Evolutionary conservation across 2,888 invertebrate genomes (phyloP), one percentile per base, ranked within the genome.

Genomic region (Acanthoscelides obtectus): DNA sequence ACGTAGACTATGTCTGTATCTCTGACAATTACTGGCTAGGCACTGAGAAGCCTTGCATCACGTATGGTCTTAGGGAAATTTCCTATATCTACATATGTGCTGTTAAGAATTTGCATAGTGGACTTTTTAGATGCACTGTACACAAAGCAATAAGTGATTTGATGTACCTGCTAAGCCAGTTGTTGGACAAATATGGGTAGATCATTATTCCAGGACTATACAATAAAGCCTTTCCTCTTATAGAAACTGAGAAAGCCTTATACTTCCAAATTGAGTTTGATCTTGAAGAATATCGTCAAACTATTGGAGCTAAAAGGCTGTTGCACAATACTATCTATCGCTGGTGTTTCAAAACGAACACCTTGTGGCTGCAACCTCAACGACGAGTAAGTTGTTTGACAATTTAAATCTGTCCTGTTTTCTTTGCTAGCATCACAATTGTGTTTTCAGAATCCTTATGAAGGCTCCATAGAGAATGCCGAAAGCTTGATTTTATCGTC

Each of bases 11-110:
- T 86, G 96, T 98, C 20, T 98, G 98, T 84, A 98, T 99, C 82
- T 98, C 98, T 22, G 99, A 99, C 85, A 99, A 98, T 86, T 99
- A 99, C 84, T 99, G 99, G 99, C 87, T 99, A 73, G 98, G 99
- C 0, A 97, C 93, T 74, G 93, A 91, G n/a, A 97, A 96, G 82
- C 99, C 99, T 0, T 99, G 99, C 84, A 90, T 99, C 73, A 98
- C 98, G 0, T 99, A 99, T 85, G 99, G 99, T 4, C 88, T 99
- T 17, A 89, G 98, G 77, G 99, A 99, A 20, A 89, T 97, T 73
- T 95, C 94, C 82, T 98, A 98, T 85, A 99, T 96, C 85, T 91
- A 90, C 80, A 82, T 97, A 83, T 96, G 98, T 84, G 94, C 98
- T 12, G 85, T 87, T 64, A 96, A 95, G 87, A 99, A 99, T 88